A percentile compares a stretch with the other conserved stretches of the same genome.
Evolutionary conservation across 2,113 vertebrate genomes (phyloP).

Genomic region (Porphyrio hochstetteri): DNA sequence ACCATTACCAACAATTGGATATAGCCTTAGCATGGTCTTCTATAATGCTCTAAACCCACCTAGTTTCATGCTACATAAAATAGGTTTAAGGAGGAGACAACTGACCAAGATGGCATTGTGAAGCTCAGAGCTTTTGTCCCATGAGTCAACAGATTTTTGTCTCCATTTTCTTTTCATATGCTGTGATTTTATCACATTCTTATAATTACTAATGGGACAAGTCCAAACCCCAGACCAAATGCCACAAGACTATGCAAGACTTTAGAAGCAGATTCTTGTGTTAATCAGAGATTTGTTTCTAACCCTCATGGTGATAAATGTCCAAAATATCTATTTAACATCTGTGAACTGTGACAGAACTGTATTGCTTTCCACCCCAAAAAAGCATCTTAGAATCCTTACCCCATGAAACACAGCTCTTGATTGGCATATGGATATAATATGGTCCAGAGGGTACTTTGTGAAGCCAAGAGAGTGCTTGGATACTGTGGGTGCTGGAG

Average conservation of each 20-base stretch:
- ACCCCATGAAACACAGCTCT: background rate
- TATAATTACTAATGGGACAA: background rate
- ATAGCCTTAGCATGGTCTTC: background rate
- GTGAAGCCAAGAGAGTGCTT: background rate
- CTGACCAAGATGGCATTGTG: background rate
- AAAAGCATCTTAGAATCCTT: background rate
- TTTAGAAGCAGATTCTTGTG: background rate
- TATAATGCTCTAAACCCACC: background rate
- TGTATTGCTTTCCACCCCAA: background rate
- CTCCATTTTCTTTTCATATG: slow-evolving; percentile 3
- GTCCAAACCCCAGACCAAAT: slow-evolving; percentile 6
- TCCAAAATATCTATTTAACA: background rate
- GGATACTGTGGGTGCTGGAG: background rate
- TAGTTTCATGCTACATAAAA: background rate
- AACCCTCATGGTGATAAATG: background rate
- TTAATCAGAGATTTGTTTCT: background rate
- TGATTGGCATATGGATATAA: background rate
- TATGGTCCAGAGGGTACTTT: background rate
- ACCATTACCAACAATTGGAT: slow-evolving; percentile 15
- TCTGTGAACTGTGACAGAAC: background rate
- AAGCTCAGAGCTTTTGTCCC: background rate
- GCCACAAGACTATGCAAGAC: background rate
- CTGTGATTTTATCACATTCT: slow-evolving; percentile 13
- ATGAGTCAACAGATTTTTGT: slow-evolving; percentile 24
- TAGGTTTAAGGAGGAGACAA: background rate